Conservation (phyloP, 2,888 invertebrate species). For the Folsomia candida region DNA sequence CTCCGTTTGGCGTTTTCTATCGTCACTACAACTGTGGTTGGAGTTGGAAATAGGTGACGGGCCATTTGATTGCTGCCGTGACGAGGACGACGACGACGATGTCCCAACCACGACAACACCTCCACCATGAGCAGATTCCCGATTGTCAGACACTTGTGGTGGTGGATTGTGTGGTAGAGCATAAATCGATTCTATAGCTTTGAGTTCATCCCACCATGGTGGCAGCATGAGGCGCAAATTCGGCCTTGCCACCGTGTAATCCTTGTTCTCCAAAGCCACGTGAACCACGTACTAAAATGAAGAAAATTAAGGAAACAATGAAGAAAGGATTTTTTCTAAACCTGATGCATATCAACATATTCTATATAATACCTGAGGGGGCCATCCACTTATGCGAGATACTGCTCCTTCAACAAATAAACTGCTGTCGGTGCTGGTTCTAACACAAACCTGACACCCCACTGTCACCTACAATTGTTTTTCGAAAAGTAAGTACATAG, state of each 20-base stretch:
- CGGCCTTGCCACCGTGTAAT: constrained; percentile 77
- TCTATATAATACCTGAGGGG: no score
- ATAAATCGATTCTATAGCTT: constrained; percentile 56
- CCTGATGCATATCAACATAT: no score
- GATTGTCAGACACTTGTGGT: constrained; percentile 23
- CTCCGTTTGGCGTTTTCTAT: constrained; percentile 60
- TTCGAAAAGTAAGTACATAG: constrained; percentile 14
- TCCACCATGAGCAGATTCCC: constrained; percentile 25
- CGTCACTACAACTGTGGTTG: constrained; percentile 53
- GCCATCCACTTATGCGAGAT: constrained; percentile 64
- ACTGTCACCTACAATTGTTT: constrained; percentile 66
- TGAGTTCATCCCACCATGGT: constrained; percentile 95
- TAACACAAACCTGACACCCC: constrained; percentile 74
- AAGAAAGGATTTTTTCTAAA: no score
- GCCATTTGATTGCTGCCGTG: constrained; percentile 38
- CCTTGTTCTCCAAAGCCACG: constrained; percentile 44
- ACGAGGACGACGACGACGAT: constrained; percentile 53
- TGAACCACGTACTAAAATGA: constrained; percentile 67
- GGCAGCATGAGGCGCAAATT: constrained; percentile 85
- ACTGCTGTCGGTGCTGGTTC: constrained; percentile 61
- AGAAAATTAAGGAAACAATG: no score
- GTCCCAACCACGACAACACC: constrained; percentile 51
- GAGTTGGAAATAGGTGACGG: constrained; percentile 21
- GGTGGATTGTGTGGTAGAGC: constrained; percentile 40
- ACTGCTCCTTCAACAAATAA: constrained; percentile 85